Conservation (phyloP, 2,888 invertebrate species). For the Agrilus mali region DNA sequence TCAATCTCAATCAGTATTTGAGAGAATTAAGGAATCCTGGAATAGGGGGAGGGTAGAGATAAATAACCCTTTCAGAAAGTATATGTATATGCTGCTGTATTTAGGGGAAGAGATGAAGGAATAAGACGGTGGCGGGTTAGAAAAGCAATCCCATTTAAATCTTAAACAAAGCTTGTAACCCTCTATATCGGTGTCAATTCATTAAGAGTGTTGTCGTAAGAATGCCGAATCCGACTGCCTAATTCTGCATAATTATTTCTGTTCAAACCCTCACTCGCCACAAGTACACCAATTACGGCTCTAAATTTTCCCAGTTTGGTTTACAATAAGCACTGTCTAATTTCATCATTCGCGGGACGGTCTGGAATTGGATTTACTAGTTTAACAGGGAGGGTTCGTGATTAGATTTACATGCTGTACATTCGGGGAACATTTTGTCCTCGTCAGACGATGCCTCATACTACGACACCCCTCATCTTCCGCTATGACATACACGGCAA, state of each 20-base stretch:
- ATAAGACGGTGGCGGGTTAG: too few species aligned
- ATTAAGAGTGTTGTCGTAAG: constrained; percentile 29
- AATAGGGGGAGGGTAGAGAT: too few species aligned
- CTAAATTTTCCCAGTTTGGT: constrained; percentile 40
- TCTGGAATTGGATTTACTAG: constrained; percentile 38
- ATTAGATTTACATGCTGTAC: constrained; percentile 36
- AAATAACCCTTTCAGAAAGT: too few species aligned
- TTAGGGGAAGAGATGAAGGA: too few species aligned
- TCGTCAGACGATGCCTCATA: constrained; percentile 11
- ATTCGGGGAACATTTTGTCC: constrained; percentile 20
- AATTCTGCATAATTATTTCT: constrained; percentile 35
- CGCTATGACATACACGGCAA: constrained; percentile 27
- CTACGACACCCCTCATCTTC: constrained; percentile 17
- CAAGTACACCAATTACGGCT: constrained; percentile 35
- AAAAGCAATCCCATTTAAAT: constrained; percentile 25
- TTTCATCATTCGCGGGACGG: constrained; percentile 36
- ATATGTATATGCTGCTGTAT: too few species aligned
- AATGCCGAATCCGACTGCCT: constrained; percentile 29
- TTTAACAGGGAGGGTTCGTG: constrained; percentile 34
- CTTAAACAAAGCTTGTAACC: constrained; percentile 28
- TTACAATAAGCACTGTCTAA: constrained; percentile 41
- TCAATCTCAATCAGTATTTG: too few species aligned
- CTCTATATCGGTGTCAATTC: constrained; percentile 34
- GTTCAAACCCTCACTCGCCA: constrained; percentile 27
- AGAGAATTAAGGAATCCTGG: too few species aligned